Evolutionary conservation across 2,888 invertebrate species (phyloP), one percentile per base, ranked within the genome.

Genomic region (Nomada lathburiana): DNA sequence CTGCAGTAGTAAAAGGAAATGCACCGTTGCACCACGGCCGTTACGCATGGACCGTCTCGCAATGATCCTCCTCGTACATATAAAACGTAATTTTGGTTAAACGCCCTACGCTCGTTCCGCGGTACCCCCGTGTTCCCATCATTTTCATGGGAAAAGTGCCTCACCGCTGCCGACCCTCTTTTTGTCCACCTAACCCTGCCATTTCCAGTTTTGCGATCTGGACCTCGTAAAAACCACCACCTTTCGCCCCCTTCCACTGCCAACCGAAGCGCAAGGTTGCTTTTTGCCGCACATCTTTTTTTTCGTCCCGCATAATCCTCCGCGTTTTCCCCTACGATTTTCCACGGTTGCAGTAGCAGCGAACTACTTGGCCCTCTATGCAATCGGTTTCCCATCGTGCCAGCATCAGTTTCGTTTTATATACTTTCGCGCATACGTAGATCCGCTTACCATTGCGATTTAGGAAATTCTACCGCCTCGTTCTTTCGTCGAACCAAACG

Each of bases 1-100:
- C 72, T 60, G 64, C 76, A 85, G 85, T 84, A 84, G 85, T 85
- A 85, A 85, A 85, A 80, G 79, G 79, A 82, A 82, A 84, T 82
- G 82, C 85, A 84, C 85, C 85, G 84, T 84, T 85, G 84, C 74
- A 29, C 71, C 53, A 55, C 53, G 76, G 84, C 77, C 71, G 80
- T 84, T 83, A 84, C 74, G 77, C 74, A 74, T 70, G 57, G 79
- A 42, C 80, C 82, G 72, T 83, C 84, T 62, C 62, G 70, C 83
- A 81, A 77, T 80, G 83, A 84, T 80, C 79, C 67, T 52, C 78
- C 57, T 76, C 72, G 65, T 76, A 59, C 62, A 71, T 76, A 73
- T 80, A 78, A 85, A 83, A 76, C 69, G 67, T 81, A 83, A 83
- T 85, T 85, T 85, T 70, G 81, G 80, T 81, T 81, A 73, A 67